Conservation (phyloP, 1,140 invertebrate species). For the Planococcus citri region DNA sequence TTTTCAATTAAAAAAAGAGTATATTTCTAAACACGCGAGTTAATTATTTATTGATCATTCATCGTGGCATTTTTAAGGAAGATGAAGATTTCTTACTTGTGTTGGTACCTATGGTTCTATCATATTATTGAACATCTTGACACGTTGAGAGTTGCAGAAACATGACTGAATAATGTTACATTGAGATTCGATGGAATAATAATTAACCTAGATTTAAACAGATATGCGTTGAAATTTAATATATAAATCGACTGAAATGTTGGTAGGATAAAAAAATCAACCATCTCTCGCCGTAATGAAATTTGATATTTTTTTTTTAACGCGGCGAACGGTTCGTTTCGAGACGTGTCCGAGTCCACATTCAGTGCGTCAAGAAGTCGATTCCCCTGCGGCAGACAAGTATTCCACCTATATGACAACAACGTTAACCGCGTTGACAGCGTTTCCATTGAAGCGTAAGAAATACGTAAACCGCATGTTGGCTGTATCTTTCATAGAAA, state of each 20-base stretch:
- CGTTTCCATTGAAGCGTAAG: constrained; percentile 11
- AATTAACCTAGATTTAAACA: constrained; percentile 1
- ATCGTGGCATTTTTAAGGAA: not conserved
- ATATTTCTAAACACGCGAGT: not conserved
- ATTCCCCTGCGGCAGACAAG: constrained; percentile 16
- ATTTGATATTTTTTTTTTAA: not conserved
- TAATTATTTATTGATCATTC: not conserved
- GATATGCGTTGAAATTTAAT: not conserved
- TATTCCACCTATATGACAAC: constrained; percentile 13
- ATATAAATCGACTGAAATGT: not conserved
- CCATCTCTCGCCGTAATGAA: not conserved
- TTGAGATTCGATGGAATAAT: not conserved
- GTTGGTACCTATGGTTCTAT: too few relatives aligned
- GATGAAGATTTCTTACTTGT: too few relatives aligned
- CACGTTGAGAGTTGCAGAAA: too few relatives aligned
- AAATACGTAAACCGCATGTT: constrained; percentile 14
- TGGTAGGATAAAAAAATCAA: not conserved
- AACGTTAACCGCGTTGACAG: constrained; percentile 15
- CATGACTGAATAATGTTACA: too few relatives aligned
- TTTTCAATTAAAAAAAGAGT: not conserved
- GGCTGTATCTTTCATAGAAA: not conserved
- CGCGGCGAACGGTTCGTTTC: not conserved
- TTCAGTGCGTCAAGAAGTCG: constrained; percentile 7
- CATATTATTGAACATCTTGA: too few relatives aligned
- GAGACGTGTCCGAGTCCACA: not conserved